phyloP scores from a whole-genome alignment of 53 echinoderm and acorn worm genomes.

The Apostichopus leukothele region DNA sequence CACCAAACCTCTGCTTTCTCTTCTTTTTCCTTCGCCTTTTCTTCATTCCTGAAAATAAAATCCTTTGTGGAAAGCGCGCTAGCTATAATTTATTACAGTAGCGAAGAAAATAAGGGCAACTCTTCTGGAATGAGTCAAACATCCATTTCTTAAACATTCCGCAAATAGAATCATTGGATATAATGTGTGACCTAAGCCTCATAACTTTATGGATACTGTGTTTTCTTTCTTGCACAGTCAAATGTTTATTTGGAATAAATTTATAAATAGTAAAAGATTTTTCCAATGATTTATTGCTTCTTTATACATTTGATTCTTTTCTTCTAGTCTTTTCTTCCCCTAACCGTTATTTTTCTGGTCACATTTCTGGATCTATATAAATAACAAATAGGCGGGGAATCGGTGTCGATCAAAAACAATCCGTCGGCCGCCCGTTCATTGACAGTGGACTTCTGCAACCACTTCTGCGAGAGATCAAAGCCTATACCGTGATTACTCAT shows the following conservation, averaged over 20 bases:
- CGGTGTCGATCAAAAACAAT: conserved; percentile 20
- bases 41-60: too few species aligned
- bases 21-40: too few species aligned
- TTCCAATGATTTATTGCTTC: conserved; percentile 3
- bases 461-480: conserved; percentile 30
- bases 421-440: conserved; percentile 22
- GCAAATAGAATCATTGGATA: background rate
- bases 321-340: too few species aligned
- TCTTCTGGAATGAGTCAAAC: background rate
- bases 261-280: conserved; percentile 17
- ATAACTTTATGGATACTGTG: background rate
- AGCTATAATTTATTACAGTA: background rate
- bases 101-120: background rate
- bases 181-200: background rate
- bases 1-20: too few species aligned
- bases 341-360: conserved; percentile 15
- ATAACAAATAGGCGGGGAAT: background rate
- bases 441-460: conserved; percentile 26
- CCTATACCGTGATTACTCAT: conserved; percentile 7
- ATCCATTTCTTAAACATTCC: conserved; percentile 2
- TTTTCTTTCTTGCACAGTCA: background rate
- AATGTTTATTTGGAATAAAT: conserved; percentile 11
- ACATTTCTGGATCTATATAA: background rate
- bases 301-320: background rate
- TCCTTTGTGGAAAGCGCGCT: background rate